Conservation (phyloP, 2,888 invertebrate species). For the Thumatha senex region DNA sequence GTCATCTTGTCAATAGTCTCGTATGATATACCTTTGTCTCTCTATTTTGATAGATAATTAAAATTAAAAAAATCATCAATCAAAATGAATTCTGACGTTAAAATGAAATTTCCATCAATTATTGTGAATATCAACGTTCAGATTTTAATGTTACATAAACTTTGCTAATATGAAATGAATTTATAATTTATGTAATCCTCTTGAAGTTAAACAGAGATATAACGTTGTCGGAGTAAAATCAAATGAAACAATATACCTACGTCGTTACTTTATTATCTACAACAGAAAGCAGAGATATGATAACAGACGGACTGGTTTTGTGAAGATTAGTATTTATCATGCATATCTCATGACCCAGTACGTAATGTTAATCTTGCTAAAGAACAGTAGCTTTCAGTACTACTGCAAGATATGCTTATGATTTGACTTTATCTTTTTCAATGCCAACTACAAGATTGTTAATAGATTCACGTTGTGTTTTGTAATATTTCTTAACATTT, state of each 20-base stretch:
- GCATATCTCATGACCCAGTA: conserved; percentile 1
- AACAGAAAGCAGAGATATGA: conserved; percentile 4
- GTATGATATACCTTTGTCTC: too few species aligned
- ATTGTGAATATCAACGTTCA: too few species aligned
- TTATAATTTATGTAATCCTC: neutral
- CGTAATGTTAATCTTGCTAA: neutral
- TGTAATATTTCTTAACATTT: too few species aligned
- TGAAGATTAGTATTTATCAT: conserved; percentile 4
- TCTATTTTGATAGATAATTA: too few species aligned
- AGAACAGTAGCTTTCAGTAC: conserved; percentile 2
- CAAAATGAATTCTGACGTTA: neutral
- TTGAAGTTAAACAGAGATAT: neutral
- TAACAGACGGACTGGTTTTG: conserved; percentile 2
- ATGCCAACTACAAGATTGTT: neutral
- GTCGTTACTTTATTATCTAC: conserved; percentile 1
- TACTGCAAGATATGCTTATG: neutral
- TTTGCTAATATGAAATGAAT: neutral
- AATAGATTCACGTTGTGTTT: too few species aligned
- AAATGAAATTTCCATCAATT: neutral
- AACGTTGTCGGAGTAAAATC: conserved; percentile 1
- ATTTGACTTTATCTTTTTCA: neutral
- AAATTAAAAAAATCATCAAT: too few species aligned
- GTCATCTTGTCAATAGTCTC: too few species aligned
- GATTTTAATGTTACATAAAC: neutral
- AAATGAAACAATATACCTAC: conserved; percentile 2